A percentile compares a stretch with the other conserved stretches of the same genome.
phyloP scores from a whole-genome alignment of 2,113 vertebrate species.

The Chlamydotis undulata region DNA sequence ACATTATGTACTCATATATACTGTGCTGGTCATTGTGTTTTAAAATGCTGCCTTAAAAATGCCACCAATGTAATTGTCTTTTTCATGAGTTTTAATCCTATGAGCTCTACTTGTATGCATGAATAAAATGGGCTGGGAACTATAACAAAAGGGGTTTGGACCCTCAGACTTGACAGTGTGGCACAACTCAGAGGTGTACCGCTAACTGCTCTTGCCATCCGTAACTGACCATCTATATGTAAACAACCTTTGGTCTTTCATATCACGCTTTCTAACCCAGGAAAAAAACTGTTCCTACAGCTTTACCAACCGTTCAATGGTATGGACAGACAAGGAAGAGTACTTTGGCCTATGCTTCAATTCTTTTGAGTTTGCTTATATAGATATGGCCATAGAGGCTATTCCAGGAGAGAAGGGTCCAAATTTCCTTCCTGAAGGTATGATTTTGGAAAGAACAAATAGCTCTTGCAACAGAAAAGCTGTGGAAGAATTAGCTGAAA shows the following conservation, averaged over 20 bases:
- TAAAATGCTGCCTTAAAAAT: background rate
- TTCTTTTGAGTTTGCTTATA: background rate
- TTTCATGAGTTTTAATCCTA: background rate
- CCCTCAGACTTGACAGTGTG: background rate
- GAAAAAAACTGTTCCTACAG: background rate
- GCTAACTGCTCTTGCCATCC: background rate
- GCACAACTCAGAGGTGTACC: rapidly evolving
- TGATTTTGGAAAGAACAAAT: background rate
- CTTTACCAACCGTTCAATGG: background rate
- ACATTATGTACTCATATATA: background rate
- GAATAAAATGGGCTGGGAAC: background rate
- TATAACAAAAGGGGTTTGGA: background rate
- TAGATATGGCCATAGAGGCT: background rate
- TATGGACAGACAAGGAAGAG: background rate
- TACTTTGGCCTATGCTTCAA: background rate
- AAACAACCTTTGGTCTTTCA: background rate
- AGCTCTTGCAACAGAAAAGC: background rate
- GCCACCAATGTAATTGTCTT: background rate
- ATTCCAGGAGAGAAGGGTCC: background rate
- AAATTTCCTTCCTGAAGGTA: background rate
- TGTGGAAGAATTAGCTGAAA: background rate
- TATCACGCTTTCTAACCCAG: background rate
- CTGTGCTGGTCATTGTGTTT: background rate
- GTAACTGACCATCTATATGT: background rate
- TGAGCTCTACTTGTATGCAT: background rate